Percentiles rank a stretch among this genome's conserved stretches.
Conservation (phyloP, 2,113 vertebrate species). For the Probosciger aterrimus region DNA sequence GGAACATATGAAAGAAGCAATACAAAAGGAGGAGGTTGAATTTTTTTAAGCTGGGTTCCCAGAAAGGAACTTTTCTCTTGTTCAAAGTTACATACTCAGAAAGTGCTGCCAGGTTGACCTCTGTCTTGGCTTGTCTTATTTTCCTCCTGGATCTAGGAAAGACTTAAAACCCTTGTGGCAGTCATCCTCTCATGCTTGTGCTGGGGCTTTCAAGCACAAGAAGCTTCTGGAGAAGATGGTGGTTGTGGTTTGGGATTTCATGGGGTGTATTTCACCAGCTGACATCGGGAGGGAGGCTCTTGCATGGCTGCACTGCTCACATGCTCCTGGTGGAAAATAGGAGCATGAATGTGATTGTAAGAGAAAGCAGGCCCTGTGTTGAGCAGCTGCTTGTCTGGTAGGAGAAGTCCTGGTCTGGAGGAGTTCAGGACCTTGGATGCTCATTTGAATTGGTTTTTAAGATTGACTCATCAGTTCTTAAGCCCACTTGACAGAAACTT, state of each 20-base stretch:
- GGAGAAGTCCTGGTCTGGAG: not conserved
- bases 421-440: not conserved
- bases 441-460: not conserved
- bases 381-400: not conserved
- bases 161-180: not conserved
- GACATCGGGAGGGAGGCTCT: not conserved
- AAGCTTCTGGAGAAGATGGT: not conserved
- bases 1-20: not conserved
- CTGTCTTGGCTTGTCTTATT: not conserved
- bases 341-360: not conserved
- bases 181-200: not conserved
- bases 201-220: not conserved
- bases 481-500: not conserved
- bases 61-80: not conserved
- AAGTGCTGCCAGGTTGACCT: not conserved
- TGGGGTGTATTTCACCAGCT: not conserved
- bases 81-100: not conserved
- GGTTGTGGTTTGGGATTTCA: not conserved
- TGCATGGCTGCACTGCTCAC: not conserved
- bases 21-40: not conserved
- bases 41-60: not conserved
- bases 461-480: not conserved
- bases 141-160: not conserved
- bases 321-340: not conserved
- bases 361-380: not conserved